Percentiles rank a stretch among this genome's conserved stretches.
These are phyloP conservation scores for Sebastes hubbsi DNA, from an alignment of 2,797 vertebrate genomes.

Conservation along the genomic window DNA sequence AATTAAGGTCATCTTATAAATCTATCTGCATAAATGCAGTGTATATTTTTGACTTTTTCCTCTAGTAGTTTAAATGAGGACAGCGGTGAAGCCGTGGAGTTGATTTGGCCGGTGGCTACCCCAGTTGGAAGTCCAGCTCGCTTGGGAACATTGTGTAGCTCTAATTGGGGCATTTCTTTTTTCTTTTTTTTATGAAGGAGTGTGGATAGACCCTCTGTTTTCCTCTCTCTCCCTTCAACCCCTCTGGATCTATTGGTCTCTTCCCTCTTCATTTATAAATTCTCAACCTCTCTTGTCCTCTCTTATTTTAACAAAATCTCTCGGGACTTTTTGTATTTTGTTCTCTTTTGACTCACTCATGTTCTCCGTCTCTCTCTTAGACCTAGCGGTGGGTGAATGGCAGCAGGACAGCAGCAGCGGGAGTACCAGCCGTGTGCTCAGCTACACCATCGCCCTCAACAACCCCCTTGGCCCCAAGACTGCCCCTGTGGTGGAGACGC, in stretches of 20 bases:
- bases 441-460: slow-evolving; percentile 92
- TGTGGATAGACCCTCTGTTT: not conserved
- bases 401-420: slow-evolving; percentile 85
- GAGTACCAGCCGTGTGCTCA: slow-evolving; percentile 86
- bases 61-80: slow-evolving; percentile 13
- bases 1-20: too few relatives aligned
- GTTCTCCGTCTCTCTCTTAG: slow-evolving; percentile 59
- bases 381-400: slow-evolving; percentile 89
- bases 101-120: slow-evolving; percentile 21
- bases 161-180: slow-evolving; percentile 61
- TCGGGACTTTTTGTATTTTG: not conserved
- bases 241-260: not conserved
- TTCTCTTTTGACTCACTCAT: not conserved
- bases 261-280: not conserved
- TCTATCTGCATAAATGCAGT: not conserved
- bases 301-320: not conserved
- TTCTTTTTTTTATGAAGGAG: slow-evolving; percentile 18
- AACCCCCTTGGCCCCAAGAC: slow-evolving; percentile 93
- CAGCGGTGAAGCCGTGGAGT: not conserved
- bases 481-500: slow-evolving; percentile 90
- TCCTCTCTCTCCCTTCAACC: not conserved
- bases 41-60: not conserved
- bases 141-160: slow-evolving; percentile 46
- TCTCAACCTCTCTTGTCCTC: not conserved
- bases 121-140: slow-evolving; percentile 39